Conservation (phyloP, 2,888 invertebrate species). For the Parnassius mnemosyne region DNA sequence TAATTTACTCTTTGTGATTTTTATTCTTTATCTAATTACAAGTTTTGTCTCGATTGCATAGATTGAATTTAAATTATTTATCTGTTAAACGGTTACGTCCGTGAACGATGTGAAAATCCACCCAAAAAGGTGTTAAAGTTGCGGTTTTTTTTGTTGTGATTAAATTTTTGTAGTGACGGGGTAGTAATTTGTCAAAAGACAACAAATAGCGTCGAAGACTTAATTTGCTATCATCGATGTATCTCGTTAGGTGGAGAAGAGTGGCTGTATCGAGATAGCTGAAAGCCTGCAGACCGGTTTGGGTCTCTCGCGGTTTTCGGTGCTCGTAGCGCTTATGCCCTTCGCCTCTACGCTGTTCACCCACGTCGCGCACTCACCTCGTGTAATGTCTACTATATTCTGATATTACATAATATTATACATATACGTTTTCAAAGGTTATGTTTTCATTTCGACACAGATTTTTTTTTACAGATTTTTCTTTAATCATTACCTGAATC, state of each 20-base stretch:
- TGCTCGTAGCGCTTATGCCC: conserved; percentile 19
- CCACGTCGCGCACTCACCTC: conserved; percentile 6
- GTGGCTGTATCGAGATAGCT: neutral
- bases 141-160: neutral
- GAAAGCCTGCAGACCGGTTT: neutral
- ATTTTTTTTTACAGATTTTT: neutral
- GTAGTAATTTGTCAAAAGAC: neutral
- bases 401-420: neutral
- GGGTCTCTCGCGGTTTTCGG: neutral
- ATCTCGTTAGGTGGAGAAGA: conserved; percentile 13
- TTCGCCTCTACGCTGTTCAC: conserved; percentile 20
- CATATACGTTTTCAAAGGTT: conserved; percentile 16
- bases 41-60: conserved; percentile 10
- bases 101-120: too few species aligned
- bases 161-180: neutral
- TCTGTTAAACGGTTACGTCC: neutral
- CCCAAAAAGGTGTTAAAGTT: neutral
- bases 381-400: conserved; percentile 9
- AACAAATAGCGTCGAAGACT: conserved; percentile 5
- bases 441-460: conserved; percentile 6
- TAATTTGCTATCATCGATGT: conserved; percentile 20
- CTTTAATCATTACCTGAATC: neutral
- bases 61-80: conserved; percentile 16
- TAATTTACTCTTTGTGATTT: conserved; percentile 16
- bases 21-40: conserved; percentile 1